phyloP scores from a whole-genome alignment of 2,797 vertebrate genomes.

The Spatula clypeata region DNA sequence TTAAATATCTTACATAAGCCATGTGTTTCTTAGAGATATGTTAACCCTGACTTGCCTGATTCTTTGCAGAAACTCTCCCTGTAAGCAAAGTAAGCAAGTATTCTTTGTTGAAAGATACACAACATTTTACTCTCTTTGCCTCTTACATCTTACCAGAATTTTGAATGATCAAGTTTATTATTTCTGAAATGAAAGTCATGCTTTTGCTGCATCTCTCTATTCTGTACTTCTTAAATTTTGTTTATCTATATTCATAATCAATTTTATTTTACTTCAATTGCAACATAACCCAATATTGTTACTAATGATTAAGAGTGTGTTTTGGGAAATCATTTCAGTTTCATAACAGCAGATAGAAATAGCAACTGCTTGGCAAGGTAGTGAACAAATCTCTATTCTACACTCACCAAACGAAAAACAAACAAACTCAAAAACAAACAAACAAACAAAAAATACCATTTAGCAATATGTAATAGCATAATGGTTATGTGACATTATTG shows the following conservation, averaged over 20 bases:
- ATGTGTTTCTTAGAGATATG: background rate
- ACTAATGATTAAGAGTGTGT: background rate
- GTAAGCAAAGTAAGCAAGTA: accelerated
- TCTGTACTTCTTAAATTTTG: background rate
- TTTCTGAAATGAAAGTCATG: background rate
- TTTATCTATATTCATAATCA: background rate
- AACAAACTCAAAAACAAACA: background rate
- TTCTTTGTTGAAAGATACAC: background rate
- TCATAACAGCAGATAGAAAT: background rate
- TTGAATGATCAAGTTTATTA: background rate
- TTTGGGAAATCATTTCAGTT: background rate
- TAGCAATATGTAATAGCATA: background rate
- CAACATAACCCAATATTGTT: background rate
- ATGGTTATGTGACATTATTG: background rate
- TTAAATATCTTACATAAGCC: background rate
- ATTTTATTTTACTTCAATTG: background rate
- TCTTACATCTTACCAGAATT: background rate
- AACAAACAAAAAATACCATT: accelerated
- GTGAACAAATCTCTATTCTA: background rate
- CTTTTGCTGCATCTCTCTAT: background rate
- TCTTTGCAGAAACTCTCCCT: background rate
- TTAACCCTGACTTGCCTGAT: accelerated
- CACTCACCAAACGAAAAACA: background rate
- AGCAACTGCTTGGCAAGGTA: background rate
- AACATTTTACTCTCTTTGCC: background rate